Evolutionary conservation across 2,888 invertebrate genomes (phyloP).

Genomic region (Alviniconcha strummeri): DNA sequence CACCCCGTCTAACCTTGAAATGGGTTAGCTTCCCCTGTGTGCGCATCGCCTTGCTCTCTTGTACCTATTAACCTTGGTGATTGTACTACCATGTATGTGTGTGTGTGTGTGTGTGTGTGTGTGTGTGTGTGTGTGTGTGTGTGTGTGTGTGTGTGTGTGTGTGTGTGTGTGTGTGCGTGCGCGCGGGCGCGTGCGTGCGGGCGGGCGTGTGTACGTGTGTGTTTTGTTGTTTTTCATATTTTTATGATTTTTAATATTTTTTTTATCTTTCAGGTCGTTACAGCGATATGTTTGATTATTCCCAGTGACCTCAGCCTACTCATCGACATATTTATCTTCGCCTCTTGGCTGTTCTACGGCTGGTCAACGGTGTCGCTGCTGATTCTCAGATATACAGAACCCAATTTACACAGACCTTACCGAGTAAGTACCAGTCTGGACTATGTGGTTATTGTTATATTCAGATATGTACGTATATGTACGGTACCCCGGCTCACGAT

Average conservation of each 20-base stretch:
- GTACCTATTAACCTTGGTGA: too few relatives aligned
- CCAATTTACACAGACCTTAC: constrained; percentile 36
- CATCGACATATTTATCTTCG: constrained; percentile 41
- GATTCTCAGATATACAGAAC: constrained; percentile 36
- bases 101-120: background rate
- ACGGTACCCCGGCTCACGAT: too few relatives aligned
- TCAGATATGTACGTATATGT: too few relatives aligned
- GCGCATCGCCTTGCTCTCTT: too few relatives aligned
- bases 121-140: constrained; percentile 6
- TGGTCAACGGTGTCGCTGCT: constrained; percentile 35
- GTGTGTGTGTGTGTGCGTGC: background rate
- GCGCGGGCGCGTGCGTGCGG: background rate
- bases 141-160: constrained; percentile 10
- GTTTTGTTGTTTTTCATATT: background rate
- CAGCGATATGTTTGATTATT: constrained; percentile 34
- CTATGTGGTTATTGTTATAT: too few relatives aligned
- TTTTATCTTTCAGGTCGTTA: too few relatives aligned
- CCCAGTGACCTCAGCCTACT: constrained; percentile 39
- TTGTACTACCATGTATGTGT: background rate
- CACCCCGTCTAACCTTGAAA: too few relatives aligned
- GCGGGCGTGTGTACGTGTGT: background rate
- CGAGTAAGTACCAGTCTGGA: constrained; percentile 22
- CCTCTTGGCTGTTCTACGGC: constrained; percentile 43
- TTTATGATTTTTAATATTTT: too few relatives aligned
- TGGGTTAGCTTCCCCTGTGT: too few relatives aligned